Percentiles rank a stretch among this genome's conserved stretches.
phyloP scores from a whole-genome alignment of 2,888 invertebrate species.

The Troilus luridus region DNA sequence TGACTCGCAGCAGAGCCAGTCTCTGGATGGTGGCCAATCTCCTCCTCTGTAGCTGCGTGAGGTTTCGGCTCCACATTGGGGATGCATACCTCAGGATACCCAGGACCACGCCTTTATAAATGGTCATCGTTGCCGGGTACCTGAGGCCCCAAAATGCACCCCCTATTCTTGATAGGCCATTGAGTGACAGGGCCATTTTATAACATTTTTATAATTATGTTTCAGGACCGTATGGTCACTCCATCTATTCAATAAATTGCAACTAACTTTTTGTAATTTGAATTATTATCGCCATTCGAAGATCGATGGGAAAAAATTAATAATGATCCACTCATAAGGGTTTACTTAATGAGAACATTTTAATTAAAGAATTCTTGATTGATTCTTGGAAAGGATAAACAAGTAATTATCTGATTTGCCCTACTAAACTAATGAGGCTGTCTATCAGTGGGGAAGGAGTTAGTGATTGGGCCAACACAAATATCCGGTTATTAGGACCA shows the following conservation, averaged over 20 bases:
- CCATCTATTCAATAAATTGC: neutral
- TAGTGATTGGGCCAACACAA: constrained; percentile 45
- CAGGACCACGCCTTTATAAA: too few species aligned
- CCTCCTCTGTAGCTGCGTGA: too few species aligned
- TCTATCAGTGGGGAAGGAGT: constrained; percentile 21
- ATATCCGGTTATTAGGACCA: constrained; percentile 49
- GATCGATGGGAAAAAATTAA: neutral
- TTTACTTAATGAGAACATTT: neutral
- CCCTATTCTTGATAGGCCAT: too few species aligned
- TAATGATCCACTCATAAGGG: neutral
- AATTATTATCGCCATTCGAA: neutral
- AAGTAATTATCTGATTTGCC: constrained; percentile 46
- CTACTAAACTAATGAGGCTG: constrained; percentile 27
- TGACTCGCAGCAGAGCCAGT: too few species aligned
- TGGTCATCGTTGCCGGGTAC: too few species aligned
- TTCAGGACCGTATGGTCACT: neutral
- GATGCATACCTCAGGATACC: too few species aligned
- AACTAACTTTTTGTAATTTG: neutral
- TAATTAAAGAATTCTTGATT: constrained; percentile 14
- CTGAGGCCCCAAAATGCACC: too few species aligned
- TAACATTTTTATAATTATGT: neutral
- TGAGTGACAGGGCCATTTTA: too few species aligned
- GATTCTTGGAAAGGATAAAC: constrained; percentile 36
- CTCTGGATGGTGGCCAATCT: too few species aligned
- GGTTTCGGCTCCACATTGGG: too few species aligned